Percentiles rank a stretch among this genome's conserved stretches.
phyloP scores from a whole-genome alignment of 2,888 invertebrate species.

The Sisyra nigra region DNA sequence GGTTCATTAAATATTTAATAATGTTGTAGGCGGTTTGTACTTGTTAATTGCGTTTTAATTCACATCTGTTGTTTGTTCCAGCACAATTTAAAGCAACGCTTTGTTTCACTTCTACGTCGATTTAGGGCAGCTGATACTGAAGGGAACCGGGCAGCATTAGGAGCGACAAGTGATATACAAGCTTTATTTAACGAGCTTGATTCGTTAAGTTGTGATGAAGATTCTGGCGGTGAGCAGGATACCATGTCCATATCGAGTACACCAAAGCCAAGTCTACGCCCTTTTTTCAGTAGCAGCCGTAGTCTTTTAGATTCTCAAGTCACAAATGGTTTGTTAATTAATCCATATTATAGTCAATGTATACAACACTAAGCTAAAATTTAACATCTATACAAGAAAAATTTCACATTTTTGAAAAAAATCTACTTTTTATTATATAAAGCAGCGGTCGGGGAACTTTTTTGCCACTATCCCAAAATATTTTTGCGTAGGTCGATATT shows the following conservation, averaged over 20 bases:
- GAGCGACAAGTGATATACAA: slow-evolving; percentile 78
- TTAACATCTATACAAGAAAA: too few species aligned
- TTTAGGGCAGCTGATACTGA: slow-evolving; percentile 89
- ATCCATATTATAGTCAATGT: too few species aligned
- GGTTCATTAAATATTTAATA: too few species aligned
- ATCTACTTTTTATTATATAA: too few species aligned
- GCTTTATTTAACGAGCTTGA: slow-evolving; percentile 92
- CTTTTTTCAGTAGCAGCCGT: slow-evolving; percentile 86
- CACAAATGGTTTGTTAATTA: slow-evolving; percentile 14
- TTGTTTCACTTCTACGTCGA: slow-evolving; percentile 82
- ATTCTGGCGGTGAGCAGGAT: slow-evolving; percentile 91
- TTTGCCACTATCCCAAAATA: too few species aligned
- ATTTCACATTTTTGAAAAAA: too few species aligned
- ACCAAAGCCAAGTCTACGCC: slow-evolving; percentile 88
- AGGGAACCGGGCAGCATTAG: slow-evolving; percentile 46
- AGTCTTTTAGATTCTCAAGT: slow-evolving; percentile 38
- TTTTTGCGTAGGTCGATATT: too few species aligned
- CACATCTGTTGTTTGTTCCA: slow-evolving; percentile 37
- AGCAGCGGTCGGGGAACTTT: too few species aligned
- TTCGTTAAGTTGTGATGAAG: slow-evolving; percentile 72
- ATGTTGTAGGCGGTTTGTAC: too few species aligned
- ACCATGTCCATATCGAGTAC: slow-evolving; percentile 94
- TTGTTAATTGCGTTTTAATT: too few species aligned
- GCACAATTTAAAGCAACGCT: slow-evolving; percentile 93
- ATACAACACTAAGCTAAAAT: too few species aligned